These are phyloP conservation scores for Actinostola sp. DNA, from an alignment of 92 coral and sea anemone species.

Conservation along the genomic window DNA sequence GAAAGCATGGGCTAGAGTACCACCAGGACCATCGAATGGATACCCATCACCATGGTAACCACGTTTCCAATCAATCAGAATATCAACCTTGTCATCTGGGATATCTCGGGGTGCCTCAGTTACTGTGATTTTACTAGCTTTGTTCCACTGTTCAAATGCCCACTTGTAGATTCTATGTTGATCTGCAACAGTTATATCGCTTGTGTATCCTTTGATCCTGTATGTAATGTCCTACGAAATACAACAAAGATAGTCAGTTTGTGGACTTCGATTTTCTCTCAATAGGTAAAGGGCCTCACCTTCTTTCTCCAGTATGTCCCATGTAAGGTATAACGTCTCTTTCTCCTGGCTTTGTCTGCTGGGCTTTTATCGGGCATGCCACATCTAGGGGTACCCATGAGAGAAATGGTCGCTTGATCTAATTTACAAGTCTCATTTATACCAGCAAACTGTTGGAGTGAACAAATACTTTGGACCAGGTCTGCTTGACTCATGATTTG, in stretches of 20 bases:
- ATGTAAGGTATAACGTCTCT: conserved; percentile 75
- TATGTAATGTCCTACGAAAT: conserved; percentile 63
- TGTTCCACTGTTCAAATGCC: conserved; percentile 71
- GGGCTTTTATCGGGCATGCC: conserved; percentile 87
- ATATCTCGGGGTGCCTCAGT: conserved; percentile 43
- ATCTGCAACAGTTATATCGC: conserved; percentile 55
- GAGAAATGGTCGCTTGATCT: conserved; percentile 63
- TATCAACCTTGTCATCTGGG: conserved; percentile 64
- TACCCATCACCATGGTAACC: conserved; percentile 61
- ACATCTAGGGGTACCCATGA: conserved; percentile 73
- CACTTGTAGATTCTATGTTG: conserved; percentile 60
- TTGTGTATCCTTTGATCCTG: conserved; percentile 59
- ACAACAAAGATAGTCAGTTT: no score
- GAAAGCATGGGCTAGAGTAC: conserved; percentile 86
- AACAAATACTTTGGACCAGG: conserved; percentile 49
- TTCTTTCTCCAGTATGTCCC: conserved; percentile 78
- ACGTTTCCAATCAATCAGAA: conserved; percentile 58
- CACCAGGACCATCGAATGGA: conserved; percentile 74
- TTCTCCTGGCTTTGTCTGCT: conserved; percentile 73
- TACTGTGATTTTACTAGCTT: conserved; percentile 43
- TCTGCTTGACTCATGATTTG: conserved; percentile 58
- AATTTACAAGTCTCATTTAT: conserved; percentile 70
- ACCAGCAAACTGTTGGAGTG: conserved; percentile 76
- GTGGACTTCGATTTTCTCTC: no score
- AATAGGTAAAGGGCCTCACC: conserved; percentile 53